Conservation (phyloP, 2,888 invertebrate genomes). For the Keiferia lycopersicella region DNA sequence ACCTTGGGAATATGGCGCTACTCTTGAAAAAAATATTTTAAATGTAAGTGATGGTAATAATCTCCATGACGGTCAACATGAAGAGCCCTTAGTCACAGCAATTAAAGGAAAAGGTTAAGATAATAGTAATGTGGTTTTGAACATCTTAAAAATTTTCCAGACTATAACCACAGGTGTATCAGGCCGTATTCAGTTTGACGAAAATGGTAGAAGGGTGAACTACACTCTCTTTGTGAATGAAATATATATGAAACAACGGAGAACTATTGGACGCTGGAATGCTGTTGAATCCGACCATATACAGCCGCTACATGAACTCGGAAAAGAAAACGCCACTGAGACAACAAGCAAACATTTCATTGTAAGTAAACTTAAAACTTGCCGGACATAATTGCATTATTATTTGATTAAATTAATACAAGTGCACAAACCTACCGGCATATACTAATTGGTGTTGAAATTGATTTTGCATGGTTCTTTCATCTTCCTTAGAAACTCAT, state of each 20-base stretch:
- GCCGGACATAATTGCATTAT: too few relatives aligned
- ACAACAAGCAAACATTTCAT: constrained; percentile 83
- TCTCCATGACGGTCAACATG: too few relatives aligned
- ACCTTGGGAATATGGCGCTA: constrained; percentile 60
- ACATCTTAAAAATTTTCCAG: too few relatives aligned
- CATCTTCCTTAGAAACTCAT: too few relatives aligned
- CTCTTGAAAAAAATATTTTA: constrained; percentile 60
- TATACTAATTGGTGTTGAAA: too few relatives aligned
- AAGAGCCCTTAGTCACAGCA: too few relatives aligned
- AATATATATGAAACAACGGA: constrained; percentile 50
- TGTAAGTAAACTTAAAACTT: constrained; percentile 61
- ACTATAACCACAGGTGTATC: constrained; percentile 84
- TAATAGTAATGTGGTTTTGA: too few relatives aligned
- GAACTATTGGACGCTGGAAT: constrained; percentile 63
- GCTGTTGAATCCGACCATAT: constrained; percentile 37
- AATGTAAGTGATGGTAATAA: constrained; percentile 44
- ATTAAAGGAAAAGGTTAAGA: too few relatives aligned
- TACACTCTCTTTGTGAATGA: constrained; percentile 87
- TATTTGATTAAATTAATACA: too few relatives aligned
- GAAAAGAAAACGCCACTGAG: constrained; percentile 1
- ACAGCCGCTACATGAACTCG: not conserved
- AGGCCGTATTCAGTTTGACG: constrained; percentile 85
- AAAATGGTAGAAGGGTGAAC: constrained; percentile 84
- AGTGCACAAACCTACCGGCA: too few relatives aligned
- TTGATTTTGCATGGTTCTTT: too few relatives aligned